phyloP scores from a whole-genome alignment of 2,888 invertebrate genomes.

The Napeogenes sylphis region DNA sequence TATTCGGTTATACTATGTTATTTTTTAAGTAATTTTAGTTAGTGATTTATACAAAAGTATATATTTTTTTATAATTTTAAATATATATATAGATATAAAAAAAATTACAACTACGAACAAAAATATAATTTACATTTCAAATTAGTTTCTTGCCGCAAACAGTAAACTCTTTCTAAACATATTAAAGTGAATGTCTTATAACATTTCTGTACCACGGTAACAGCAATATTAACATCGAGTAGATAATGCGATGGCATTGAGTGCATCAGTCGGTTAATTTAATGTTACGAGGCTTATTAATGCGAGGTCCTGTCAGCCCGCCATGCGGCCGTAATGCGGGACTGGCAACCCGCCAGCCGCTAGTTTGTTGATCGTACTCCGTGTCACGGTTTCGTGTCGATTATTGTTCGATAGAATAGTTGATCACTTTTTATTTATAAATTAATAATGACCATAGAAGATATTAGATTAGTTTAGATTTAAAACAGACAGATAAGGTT shows the following conservation, averaged over 20 bases:
- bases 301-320: constrained; percentile 29
- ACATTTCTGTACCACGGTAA: not conserved
- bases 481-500: too few relatives aligned
- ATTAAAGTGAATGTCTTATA: too few relatives aligned
- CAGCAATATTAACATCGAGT: constrained; percentile 7
- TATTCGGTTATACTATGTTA: not conserved
- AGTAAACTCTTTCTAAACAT: too few relatives aligned
- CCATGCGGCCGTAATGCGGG: constrained; percentile 27
- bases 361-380: constrained; percentile 19
- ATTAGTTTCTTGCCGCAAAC: too few relatives aligned
- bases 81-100: too few relatives aligned
- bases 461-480: too few relatives aligned
- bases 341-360: constrained; percentile 29
- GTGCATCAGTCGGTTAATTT: constrained; percentile 29
- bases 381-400: constrained; percentile 13
- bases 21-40: too few relatives aligned
- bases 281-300: constrained; percentile 33
- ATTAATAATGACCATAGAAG: too few relatives aligned
- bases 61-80: too few relatives aligned
- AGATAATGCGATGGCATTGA: constrained; percentile 18
- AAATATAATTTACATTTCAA: not conserved
- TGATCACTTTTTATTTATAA: too few relatives aligned
- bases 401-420: constrained; percentile 5
- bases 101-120: too few relatives aligned
- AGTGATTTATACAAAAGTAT: too few relatives aligned